Evolutionary conservation across 2,797 vertebrate genomes (phyloP).

Genomic region (Cynodonichthys magdalenae): DNA sequence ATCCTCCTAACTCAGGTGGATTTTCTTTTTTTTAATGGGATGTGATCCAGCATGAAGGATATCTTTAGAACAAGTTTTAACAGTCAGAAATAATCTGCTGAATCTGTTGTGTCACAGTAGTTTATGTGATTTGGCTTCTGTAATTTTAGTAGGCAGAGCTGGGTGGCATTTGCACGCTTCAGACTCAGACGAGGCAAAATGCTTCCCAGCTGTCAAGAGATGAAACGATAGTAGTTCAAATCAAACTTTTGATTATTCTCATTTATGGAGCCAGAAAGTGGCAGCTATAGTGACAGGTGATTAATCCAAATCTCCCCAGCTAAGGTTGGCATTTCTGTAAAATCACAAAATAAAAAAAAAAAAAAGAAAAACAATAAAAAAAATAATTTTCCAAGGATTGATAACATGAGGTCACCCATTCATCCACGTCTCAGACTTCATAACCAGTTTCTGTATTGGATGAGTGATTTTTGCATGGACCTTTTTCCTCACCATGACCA

Average conservation of each 20-base stretch:
- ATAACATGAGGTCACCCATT: constrained; percentile 55
- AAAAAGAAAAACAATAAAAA: too few relatives aligned
- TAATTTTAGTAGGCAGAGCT: constrained; percentile 5
- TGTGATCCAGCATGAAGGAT: not conserved
- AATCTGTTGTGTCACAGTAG: constrained; percentile 3
- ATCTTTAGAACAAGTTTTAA: not conserved
- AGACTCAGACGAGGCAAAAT: constrained; percentile 9
- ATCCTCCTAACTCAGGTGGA: constrained; percentile 3
- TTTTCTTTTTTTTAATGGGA: not conserved
- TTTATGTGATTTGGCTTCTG: constrained; percentile 19
- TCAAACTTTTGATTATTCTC: constrained; percentile 7
- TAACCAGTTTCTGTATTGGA: constrained; percentile 62
- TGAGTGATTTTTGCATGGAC: constrained; percentile 62
- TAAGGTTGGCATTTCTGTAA: constrained; percentile 57
- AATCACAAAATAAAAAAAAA: constrained; percentile 35
- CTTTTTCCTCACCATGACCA: constrained; percentile 62
- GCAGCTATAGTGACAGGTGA: constrained; percentile 26
- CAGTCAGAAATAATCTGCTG: not conserved
- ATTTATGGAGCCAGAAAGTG: not conserved
- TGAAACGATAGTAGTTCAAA: not conserved
- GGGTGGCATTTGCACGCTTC: constrained; percentile 15
- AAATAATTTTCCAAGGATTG: constrained; percentile 58
- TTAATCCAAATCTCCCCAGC: constrained; percentile 81
- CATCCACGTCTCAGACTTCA: constrained; percentile 58
- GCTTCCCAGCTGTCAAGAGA: constrained; percentile 34